Evolutionary conservation across 2,797 vertebrate genomes (phyloP).

Genomic region (Momotus momota): DNA sequence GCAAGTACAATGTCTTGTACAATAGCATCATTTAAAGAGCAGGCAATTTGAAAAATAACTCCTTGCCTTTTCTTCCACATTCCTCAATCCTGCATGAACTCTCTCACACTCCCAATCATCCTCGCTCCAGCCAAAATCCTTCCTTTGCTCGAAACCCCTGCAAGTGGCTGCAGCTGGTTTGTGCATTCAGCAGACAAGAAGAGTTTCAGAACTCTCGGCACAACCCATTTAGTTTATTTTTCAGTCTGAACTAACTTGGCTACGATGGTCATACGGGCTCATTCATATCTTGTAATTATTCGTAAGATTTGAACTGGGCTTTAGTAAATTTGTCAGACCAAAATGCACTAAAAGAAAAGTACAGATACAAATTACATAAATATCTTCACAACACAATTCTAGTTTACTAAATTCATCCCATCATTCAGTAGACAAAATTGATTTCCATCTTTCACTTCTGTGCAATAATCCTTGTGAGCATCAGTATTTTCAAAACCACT

Average conservation of each 20-base stretch:
- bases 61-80: background rate
- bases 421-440: background rate
- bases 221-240: background rate
- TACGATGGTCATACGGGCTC: fast-evolving
- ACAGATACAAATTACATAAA: background rate
- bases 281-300: background rate
- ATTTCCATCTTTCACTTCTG: background rate
- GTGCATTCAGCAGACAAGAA: background rate
- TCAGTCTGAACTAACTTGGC: background rate
- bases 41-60: background rate
- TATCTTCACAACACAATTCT: background rate
- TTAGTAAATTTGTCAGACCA: background rate
- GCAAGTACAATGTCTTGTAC: background rate
- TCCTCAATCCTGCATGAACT: background rate
- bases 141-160: background rate
- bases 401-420: background rate
- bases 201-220: background rate
- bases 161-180: background rate
- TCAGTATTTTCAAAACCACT: background rate
- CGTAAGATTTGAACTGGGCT: background rate
- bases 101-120: background rate
- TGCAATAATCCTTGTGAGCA: background rate
- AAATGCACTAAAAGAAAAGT: background rate
- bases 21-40: background rate
- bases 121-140: background rate